A percentile compares a stretch with the other conserved stretches of the same genome.
phyloP scores from a whole-genome alignment of 1,140 invertebrate species.

The Danaus melanippus region DNA sequence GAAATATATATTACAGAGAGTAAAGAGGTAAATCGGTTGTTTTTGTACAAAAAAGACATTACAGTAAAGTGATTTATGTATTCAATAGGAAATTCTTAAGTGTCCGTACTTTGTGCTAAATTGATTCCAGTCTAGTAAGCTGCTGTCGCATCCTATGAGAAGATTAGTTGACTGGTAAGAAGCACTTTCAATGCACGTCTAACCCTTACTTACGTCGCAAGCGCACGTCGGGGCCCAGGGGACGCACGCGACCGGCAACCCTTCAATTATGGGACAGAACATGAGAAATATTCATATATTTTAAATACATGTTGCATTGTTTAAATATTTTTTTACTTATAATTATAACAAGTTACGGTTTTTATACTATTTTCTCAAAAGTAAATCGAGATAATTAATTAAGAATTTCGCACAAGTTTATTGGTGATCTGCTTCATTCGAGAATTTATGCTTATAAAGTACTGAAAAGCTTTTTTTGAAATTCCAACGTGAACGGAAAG shows the following conservation, averaged over 20 bases:
- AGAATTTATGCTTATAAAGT: constrained; percentile 3
- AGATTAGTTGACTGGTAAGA: constrained; percentile 47
- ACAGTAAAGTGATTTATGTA: too few relatives aligned
- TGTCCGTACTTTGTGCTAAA: constrained; percentile 8
- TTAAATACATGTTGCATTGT: too few relatives aligned
- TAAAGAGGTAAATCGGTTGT: too few relatives aligned
- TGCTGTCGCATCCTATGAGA: constrained; percentile 52
- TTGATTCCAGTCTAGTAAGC: constrained; percentile 43
- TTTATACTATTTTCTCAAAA: background rate
- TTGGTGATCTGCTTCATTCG: background rate
- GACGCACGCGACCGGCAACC: constrained; percentile 53
- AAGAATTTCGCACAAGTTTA: background rate
- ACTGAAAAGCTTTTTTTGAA: background rate
- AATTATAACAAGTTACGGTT: too few relatives aligned
- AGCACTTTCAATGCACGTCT: constrained; percentile 40
- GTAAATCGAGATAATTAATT: background rate
- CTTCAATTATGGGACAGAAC: constrained; percentile 50
- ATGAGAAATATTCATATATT: constrained; percentile 5
- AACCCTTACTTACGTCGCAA: constrained; percentile 48
- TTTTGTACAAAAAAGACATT: too few relatives aligned
- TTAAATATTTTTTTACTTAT: too few relatives aligned
- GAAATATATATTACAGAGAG: too few relatives aligned
- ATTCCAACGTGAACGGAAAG: too few relatives aligned
- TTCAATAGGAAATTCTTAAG: too few relatives aligned
- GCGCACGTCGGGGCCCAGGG: constrained; percentile 56